Percentiles rank a stretch among this genome's conserved stretches.
Evolutionary conservation across 2,113 vertebrate genomes (phyloP).

Genomic region (Ammospiza caudacuta): DNA sequence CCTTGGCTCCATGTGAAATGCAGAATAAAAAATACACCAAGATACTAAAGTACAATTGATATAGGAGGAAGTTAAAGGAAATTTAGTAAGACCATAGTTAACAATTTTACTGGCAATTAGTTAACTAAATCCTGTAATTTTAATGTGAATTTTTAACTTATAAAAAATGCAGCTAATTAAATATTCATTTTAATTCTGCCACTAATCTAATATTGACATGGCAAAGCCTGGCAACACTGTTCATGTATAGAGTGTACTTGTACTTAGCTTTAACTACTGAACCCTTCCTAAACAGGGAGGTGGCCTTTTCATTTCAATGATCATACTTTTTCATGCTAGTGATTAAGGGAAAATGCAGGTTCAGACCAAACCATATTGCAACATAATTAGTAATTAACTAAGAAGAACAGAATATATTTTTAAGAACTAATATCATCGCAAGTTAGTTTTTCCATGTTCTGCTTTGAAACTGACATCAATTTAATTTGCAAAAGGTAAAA

Average conservation of each 20-base stretch:
- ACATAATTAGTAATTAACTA: not conserved
- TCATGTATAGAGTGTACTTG: not conserved
- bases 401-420: not conserved
- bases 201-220: not conserved
- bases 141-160: not conserved
- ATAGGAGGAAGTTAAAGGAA: not conserved
- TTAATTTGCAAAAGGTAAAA: not conserved
- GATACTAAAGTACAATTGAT: not conserved
- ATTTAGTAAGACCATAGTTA: not conserved
- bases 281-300: not conserved
- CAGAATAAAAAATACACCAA: not conserved
- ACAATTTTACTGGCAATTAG: not conserved
- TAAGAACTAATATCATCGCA: not conserved
- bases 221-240: not conserved
- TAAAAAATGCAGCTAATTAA: not conserved
- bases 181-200: not conserved
- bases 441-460: not conserved
- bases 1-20: not conserved
- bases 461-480: not conserved
- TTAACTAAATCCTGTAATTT: not conserved
- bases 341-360: not conserved
- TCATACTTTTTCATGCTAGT: not conserved
- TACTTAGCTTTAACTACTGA: not conserved
- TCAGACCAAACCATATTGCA: not conserved
- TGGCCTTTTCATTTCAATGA: not conserved